These are phyloP conservation scores for Eidolon helvum DNA, from an alignment of 2,113 vertebrate species.

Conservation along the genomic window DNA sequence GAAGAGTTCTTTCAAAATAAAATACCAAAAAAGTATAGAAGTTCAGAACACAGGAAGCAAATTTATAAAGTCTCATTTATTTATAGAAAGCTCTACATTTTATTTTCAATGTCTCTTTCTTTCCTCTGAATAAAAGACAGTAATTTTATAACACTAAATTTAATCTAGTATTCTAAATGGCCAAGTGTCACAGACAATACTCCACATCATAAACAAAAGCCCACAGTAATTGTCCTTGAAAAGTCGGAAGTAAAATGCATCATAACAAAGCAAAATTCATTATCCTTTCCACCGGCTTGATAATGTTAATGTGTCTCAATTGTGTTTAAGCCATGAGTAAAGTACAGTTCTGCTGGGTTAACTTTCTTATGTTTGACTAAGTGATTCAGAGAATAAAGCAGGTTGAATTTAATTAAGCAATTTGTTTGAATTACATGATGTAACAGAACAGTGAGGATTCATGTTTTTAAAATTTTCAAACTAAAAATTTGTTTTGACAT, in stretches of 20 bases:
- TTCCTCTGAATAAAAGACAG: constrained; percentile 55
- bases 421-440: not conserved
- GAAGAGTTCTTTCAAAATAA: constrained; percentile 62
- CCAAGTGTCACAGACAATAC: constrained; percentile 51
- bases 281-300: constrained; percentile 51
- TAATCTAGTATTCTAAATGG: constrained; percentile 40
- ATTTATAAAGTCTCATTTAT: constrained; percentile 28
- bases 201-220: constrained; percentile 58
- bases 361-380: constrained; percentile 49
- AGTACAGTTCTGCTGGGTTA: not conserved
- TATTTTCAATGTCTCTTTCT: constrained; percentile 34
- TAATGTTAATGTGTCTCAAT: constrained; percentile 63
- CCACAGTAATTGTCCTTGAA: constrained; percentile 57
- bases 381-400: not conserved
- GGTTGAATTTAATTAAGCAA: constrained; percentile 54
- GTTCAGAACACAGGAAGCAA: constrained; percentile 50
- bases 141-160: constrained; percentile 46
- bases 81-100: constrained; percentile 56
- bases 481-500: not conserved
- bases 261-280: constrained; percentile 67
- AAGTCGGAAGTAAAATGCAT: constrained; percentile 56
- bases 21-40: constrained; percentile 22
- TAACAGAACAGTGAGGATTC: not conserved
- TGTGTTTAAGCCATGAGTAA: constrained; percentile 65
- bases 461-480: not conserved